Evolutionary conservation across 2,888 invertebrate genomes (phyloP).

Genomic region (Marronus borbonicus): DNA sequence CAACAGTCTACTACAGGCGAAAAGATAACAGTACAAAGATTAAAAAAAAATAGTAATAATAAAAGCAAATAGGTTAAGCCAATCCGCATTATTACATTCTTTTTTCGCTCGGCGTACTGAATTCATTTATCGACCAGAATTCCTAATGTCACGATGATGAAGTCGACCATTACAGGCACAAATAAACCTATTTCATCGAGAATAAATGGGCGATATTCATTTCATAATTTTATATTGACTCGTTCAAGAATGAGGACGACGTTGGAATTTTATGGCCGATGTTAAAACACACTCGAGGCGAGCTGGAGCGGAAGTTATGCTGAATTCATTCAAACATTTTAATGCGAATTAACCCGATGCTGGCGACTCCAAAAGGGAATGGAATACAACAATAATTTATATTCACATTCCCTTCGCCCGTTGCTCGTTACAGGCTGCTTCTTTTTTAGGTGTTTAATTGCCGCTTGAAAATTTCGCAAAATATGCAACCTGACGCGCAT

Average conservation of each 20-base stretch:
- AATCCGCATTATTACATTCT: background rate
- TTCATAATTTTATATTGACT: slow-evolving; percentile 39
- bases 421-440: too few relatives aligned
- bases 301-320: slow-evolving; percentile 27
- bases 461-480: too few relatives aligned
- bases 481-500: too few relatives aligned
- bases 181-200: slow-evolving; percentile 27
- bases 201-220: slow-evolving; percentile 10
- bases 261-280: slow-evolving; percentile 25
- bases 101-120: background rate
- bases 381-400: slow-evolving; percentile 12
- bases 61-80: too few relatives aligned
- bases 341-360: slow-evolving; percentile 6
- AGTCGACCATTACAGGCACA: slow-evolving; percentile 1
- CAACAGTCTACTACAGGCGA: background rate
- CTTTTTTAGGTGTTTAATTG: too few relatives aligned
- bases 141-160: too few relatives aligned
- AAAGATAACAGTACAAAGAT: too few relatives aligned
- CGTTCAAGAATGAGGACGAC: slow-evolving; percentile 34
- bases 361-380: slow-evolving; percentile 7
- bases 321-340: slow-evolving; percentile 32
- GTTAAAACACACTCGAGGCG: slow-evolving; percentile 21
- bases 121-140: too few relatives aligned
- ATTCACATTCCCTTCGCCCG: slow-evolving; percentile 3
- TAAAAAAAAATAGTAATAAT: too few relatives aligned